These are phyloP conservation scores for Melipona bicolor DNA, from an alignment of 2,888 invertebrate species.

Conservation along the genomic window DNA sequence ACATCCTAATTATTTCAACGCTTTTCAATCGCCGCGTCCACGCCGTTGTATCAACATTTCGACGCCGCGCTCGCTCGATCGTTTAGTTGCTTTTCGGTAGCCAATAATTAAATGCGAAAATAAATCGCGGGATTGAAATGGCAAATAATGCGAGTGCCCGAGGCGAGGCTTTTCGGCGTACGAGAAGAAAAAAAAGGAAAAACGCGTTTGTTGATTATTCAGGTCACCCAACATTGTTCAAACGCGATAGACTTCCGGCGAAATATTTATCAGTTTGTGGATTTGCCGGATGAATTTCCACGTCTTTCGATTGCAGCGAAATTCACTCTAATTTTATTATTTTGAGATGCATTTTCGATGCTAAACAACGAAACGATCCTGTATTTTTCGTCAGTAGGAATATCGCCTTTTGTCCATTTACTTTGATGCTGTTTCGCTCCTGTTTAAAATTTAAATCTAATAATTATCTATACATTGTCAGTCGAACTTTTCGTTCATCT, in stretches of 20 bases:
- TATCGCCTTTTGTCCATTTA: no score
- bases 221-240: not conserved
- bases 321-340: not conserved
- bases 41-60: not conserved
- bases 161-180: not conserved
- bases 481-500: not conserved
- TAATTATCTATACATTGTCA: not conserved
- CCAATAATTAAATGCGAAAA: not conserved
- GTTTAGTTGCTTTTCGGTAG: not conserved
- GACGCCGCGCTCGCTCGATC: not conserved
- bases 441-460: no score
- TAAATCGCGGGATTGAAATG: not conserved
- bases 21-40: not conserved
- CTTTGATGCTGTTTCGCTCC: no score
- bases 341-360: no score
- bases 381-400: no score
- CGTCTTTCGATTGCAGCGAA: not conserved
- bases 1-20: not conserved
- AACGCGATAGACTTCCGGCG: not conserved
- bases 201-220: not conserved
- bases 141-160: not conserved
- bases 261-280: not conserved
- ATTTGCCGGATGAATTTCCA: not conserved
- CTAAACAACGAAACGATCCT: no score
- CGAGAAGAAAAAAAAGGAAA: not conserved